Conservation (phyloP, 2,113 vertebrate species). For the Strix aluco region DNA sequence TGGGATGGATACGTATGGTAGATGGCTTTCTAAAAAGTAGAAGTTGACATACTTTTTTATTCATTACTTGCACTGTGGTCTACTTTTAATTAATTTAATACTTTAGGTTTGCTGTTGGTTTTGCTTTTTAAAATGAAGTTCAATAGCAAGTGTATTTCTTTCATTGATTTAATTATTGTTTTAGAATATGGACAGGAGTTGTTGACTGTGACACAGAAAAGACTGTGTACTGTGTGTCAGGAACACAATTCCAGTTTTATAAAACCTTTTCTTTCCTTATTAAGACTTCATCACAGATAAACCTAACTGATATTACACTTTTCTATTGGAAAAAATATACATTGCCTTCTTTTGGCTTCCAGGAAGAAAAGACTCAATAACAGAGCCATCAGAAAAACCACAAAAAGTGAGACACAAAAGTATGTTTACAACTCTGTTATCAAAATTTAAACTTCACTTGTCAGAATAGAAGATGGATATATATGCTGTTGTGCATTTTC, state of each 20-base stretch:
- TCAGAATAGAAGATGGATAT: background rate
- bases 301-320: background rate
- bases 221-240: background rate
- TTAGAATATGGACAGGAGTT: background rate
- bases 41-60: background rate
- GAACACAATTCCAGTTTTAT: background rate
- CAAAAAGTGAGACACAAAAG: background rate
- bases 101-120: background rate
- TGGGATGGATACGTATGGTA: background rate
- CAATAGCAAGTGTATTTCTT: background rate
- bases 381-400: background rate
- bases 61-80: background rate
- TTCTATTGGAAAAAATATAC: background rate
- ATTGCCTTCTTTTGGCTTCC: background rate
- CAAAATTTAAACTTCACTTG: conserved; percentile 35
- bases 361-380: background rate
- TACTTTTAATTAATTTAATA: background rate
- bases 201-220: background rate
- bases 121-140: background rate
- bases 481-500: background rate
- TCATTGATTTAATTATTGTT: background rate
- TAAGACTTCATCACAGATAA: background rate
- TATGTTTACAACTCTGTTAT: conserved; percentile 19
- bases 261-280: background rate
- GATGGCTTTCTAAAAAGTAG: background rate